Conservation (phyloP, 30 jellyfish, hydroid and myxozoan species). For the Chironex yamaguchii region DNA sequence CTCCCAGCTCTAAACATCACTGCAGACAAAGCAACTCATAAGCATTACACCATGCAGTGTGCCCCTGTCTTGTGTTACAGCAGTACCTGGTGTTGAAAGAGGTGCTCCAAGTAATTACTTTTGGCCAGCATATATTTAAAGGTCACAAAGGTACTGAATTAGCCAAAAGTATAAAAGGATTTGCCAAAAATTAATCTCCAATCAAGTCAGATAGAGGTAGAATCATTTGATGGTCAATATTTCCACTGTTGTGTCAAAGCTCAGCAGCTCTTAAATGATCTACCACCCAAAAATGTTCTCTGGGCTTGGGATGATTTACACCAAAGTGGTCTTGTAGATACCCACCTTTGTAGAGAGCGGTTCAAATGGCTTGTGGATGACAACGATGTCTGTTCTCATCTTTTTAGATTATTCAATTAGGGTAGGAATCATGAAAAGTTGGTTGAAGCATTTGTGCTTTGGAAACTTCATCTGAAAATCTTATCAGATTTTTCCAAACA, state of each 20-base stretch:
- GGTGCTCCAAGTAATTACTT: constrained; percentile 18
- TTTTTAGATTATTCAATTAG: constrained; percentile 37
- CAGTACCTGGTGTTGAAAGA: constrained; percentile 53
- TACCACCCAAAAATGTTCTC: constrained; percentile 3
- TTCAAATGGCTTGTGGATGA: constrained; percentile 56
- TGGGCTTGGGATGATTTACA: constrained; percentile 20
- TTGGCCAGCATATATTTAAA: constrained; percentile 26
- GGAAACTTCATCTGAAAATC: constrained; percentile 41
- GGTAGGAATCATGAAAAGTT: constrained; percentile 36
- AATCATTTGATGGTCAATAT: constrained; percentile 26
- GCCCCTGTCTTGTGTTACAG: constrained; percentile 41
- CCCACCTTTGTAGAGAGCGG: constrained; percentile 56
- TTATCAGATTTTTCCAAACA: constrained; percentile 17
- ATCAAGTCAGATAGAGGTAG: constrained; percentile 3
- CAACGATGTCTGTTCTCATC: constrained; percentile 39
- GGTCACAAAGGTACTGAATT: constrained; percentile 32
- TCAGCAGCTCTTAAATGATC: not conserved
- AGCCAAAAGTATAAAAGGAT: constrained; percentile 31
- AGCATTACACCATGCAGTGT: constrained; percentile 47
- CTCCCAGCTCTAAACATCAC: constrained; percentile 35
- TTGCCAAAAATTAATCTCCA: not conserved
- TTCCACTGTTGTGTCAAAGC: not conserved
- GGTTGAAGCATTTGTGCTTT: constrained; percentile 44
- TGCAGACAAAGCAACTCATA: constrained; percentile 61
- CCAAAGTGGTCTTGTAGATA: constrained; percentile 13